Base-by-base conservation (phyloP, 2,888 invertebrate genomes). In the Merodon equestris region DNA sequence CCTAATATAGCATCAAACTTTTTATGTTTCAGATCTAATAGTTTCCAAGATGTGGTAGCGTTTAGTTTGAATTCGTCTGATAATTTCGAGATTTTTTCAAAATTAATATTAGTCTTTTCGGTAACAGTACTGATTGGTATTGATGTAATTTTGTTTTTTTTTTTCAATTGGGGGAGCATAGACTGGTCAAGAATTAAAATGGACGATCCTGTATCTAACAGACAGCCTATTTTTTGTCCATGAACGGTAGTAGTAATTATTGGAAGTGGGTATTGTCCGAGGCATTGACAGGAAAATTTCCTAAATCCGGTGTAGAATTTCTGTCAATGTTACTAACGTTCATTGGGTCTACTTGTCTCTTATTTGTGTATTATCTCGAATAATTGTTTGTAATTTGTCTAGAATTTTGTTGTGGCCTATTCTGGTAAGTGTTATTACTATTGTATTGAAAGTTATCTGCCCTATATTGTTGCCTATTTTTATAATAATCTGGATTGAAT, bases 121-220 rank as follows among this genome's bases (percentile, higher is more conserved):
- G 40, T 54, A 18, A 54, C 40, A 13, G 54, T 54, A 36, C 47
- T 47, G 34, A 58, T 58, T 27, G 45, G 57, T 1, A 57, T 57
- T 57, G 44, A 34, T 12, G 13, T 10, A 53, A 53, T 53, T 12
- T 38, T 40, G 12, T 40, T 53, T 36, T 53, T 53, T 38, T 10
- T 17, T n/a, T n/a, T n/a, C n/a, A n/a, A n/a, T n/a, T n/a, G n/a
- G n/a, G n/a, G n/a, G n/a, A n/a, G n/a, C n/a, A n/a, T n/a, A n/a
- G n/a, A n/a, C n/a, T n/a, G n/a, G n/a, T n/a, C n/a, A n/a, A n/a
- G n/a, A 36, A 50, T 34, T 48, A 47, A 60, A 18, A 48, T 60
- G 48, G 53, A 63, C 14, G 50, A 50, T 61, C 61, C 61, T 13
- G 50, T 44, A 44, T 61, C 51, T n/a, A 61, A 19, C n/a, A 61